Base-by-base conservation (phyloP, 1,140 invertebrate genomes). In the Reticulitermes speratus region DNA sequence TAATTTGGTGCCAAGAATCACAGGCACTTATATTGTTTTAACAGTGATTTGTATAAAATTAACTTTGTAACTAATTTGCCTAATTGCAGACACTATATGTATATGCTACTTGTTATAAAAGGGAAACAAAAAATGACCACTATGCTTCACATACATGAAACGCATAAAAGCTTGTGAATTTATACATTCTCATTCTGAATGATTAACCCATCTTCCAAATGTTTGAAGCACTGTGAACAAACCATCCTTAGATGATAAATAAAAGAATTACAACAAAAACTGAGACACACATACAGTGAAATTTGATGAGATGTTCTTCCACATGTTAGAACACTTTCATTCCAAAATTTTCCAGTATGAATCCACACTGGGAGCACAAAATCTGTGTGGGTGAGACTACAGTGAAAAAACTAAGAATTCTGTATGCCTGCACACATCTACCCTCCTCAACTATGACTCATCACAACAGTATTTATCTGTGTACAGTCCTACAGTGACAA, bases 11-110 rank as follows among this genome's bases (percentile, higher is more conserved):
- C 83, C 83, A 45, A 25, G 44, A 84, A 84, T 84, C 83, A 84
- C 83, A 84, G 83, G 83, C 83, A 84, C 83, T 84, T 84, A 84
- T 84, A 45, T 84, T 25, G 23, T 45, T 44, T 84, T 84, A 84
- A 84, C n/a, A 75, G 65, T 75, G 65, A 75, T 30, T 75, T 75
- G 65, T 75, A 75, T 75, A 75, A 75, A 75, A 75, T 75, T 75
- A 75, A 75, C 65, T 75, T 75, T 14, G 14, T 30, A 75, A 75
- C 65, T 75, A 75, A 75, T 75, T 75, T 75, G n/a, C n/a, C 65
- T 75, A 75, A n/a, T 11, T 75, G 65, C 30, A 25, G n/a, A 75
- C 65, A 75, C n/a, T 75, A 75, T 75, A 75, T 14, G 38, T 38
- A 75, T 75, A 30, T 30, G n/a, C 25, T 75, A 30, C 8, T 65